Evolutionary conservation across 2,888 invertebrate genomes (phyloP).

Genomic region (Synergus laeviventris): DNA sequence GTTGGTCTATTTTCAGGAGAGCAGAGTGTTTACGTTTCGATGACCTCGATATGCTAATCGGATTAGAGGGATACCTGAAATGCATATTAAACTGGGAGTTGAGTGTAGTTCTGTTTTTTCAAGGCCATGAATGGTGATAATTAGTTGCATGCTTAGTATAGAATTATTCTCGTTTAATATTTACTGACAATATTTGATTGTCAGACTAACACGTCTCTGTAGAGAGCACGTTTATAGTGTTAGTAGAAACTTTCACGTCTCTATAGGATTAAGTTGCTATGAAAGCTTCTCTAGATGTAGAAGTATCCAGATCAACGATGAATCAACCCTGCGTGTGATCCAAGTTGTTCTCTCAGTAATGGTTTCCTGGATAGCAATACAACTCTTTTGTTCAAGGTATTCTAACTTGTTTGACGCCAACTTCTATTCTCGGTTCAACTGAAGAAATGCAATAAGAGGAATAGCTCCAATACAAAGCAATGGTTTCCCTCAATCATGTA

Average conservation of each 20-base stretch:
- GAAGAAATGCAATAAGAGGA: background rate
- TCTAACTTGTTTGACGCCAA: background rate
- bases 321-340: constrained; percentile 31
- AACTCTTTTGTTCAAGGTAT: constrained; percentile 1
- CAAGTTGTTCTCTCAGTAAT: constrained; percentile 18
- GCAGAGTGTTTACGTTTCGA: too few relatives aligned
- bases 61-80: too few relatives aligned
- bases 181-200: constrained; percentile 5
- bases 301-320: constrained; percentile 26
- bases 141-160: background rate
- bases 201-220: constrained; percentile 9
- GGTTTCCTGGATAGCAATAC: background rate
- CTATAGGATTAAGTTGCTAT: constrained; percentile 34
- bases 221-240: constrained; percentile 7
- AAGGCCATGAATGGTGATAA: background rate
- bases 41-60: too few relatives aligned
- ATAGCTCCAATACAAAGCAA: background rate
- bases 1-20: too few relatives aligned
- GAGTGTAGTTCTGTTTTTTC: background rate
- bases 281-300: constrained; percentile 11
- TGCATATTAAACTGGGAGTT: too few relatives aligned
- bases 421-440: background rate
- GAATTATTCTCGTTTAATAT: constrained; percentile 11
- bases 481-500: background rate
- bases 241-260: constrained; percentile 31